These are phyloP conservation scores for Samia ricini DNA, from an alignment of 1,140 invertebrate species.

Conservation along the genomic window DNA sequence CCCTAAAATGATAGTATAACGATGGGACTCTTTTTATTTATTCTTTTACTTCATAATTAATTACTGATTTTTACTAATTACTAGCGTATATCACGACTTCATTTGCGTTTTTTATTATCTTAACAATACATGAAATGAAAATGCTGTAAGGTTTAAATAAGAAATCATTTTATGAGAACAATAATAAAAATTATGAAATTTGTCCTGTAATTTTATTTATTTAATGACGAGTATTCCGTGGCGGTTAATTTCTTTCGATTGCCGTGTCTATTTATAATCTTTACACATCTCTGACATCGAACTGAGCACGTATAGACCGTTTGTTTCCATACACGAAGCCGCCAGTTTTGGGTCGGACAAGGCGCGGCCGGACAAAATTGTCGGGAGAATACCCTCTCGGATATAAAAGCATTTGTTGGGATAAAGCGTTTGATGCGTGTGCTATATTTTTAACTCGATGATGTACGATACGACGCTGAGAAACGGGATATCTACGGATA, in stretches of 20 bases:
- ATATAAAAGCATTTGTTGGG: constrained; percentile 14
- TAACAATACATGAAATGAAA: no score
- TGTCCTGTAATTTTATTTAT: no score
- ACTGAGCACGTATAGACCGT: constrained; percentile 23
- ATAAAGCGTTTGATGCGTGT: constrained; percentile 13
- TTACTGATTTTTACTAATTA: no score
- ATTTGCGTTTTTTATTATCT: no score
- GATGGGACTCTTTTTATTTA: no score
- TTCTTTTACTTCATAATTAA: no score
- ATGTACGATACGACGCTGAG: not conserved
- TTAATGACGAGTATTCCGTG: no score
- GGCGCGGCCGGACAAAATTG: constrained; percentile 16
- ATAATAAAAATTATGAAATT: no score
- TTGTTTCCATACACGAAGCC: constrained; percentile 26
- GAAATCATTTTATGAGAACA: no score
- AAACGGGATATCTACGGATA: not conserved
- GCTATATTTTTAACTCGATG: constrained; percentile 12
- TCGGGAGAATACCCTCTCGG: constrained; percentile 5
- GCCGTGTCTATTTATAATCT: not conserved
- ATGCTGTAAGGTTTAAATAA: no score
- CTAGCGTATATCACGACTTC: no score
- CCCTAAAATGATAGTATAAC: no score
- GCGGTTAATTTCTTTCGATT: not conserved
- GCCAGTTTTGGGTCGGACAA: constrained; percentile 9
- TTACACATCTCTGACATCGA: not conserved